A percentile compares a stretch with the other conserved stretches of the same genome.
These are phyloP conservation scores for Lithobates pipiens DNA, from an alignment of 2,797 vertebrate species.

Conservation along the genomic window DNA sequence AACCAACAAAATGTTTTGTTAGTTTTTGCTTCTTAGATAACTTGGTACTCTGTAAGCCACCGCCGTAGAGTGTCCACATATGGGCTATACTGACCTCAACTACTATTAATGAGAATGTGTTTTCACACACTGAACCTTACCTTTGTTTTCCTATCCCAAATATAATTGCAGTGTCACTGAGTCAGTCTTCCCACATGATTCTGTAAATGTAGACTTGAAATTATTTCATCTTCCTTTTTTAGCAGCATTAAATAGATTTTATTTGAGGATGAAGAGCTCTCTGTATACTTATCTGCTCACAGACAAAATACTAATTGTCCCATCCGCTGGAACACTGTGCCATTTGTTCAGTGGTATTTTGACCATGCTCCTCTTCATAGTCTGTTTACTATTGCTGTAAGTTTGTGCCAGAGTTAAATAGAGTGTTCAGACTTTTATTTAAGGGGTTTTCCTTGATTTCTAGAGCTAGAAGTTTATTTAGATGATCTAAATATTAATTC, in stretches of 20 bases:
- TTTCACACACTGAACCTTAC: background rate
- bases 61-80: no score
- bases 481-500: no score
- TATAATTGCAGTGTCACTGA: conserved; percentile 11
- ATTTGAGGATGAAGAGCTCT: conserved; percentile 38
- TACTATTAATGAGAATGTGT: no score
- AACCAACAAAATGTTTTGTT: no score
- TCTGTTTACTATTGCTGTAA: conserved; percentile 11
- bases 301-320: conserved; percentile 54
- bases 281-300: conserved; percentile 28
- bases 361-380: conserved; percentile 17
- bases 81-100: no score
- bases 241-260: conserved; percentile 13
- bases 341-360: conserved; percentile 41
- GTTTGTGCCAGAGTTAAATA: background rate
- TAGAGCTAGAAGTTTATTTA: no score
- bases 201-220: background rate
- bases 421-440: no score
- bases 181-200: conserved; percentile 29
- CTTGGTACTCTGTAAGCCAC: no score
- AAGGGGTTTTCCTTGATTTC: no score
- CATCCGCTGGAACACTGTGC: conserved; percentile 14
- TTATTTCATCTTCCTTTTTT: conserved; percentile 23
- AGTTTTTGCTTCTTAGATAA: no score
- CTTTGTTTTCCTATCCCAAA: background rate